phyloP scores from a whole-genome alignment of 1,140 invertebrate genomes.

The Pseudomyrmex sp. region DNA sequence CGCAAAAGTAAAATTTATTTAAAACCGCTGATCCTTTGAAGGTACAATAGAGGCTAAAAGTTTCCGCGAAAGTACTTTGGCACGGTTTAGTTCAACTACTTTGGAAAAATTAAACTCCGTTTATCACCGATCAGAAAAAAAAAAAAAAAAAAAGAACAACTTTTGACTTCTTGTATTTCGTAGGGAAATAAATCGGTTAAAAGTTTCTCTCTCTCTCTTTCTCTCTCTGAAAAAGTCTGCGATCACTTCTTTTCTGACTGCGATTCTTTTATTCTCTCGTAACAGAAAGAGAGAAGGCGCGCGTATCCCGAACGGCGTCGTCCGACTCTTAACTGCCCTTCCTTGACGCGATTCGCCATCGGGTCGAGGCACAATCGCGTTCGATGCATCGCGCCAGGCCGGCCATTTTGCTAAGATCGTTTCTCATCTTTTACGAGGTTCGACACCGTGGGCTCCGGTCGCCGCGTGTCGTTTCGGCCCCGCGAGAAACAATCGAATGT shows the following conservation, averaged over 20 bases:
- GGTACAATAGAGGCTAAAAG: too few species aligned
- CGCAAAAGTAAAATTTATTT: too few species aligned
- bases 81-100: too few species aligned
- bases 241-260: not conserved
- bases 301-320: not conserved
- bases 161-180: too few species aligned
- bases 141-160: too few species aligned
- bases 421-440: conserved; percentile 79
- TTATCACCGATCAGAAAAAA: too few species aligned
- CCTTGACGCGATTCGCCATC: conserved; percentile 29
- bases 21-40: too few species aligned
- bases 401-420: conserved; percentile 76
- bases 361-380: conserved; percentile 22
- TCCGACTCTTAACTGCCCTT: conserved; percentile 28
- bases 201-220: not conserved
- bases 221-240: not conserved
- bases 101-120: too few species aligned
- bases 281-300: not conserved
- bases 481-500: conserved; percentile 78
- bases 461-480: conserved; percentile 65
- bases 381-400: conserved; percentile 40
- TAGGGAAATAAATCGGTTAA: not conserved
- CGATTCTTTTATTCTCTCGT: conserved; percentile 39
- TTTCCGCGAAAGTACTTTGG: too few species aligned
- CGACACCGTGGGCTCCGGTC: conserved; percentile 57